Evolutionary conservation across 2,888 invertebrate species (phyloP).

Genomic region (Halictus ligatus): DNA sequence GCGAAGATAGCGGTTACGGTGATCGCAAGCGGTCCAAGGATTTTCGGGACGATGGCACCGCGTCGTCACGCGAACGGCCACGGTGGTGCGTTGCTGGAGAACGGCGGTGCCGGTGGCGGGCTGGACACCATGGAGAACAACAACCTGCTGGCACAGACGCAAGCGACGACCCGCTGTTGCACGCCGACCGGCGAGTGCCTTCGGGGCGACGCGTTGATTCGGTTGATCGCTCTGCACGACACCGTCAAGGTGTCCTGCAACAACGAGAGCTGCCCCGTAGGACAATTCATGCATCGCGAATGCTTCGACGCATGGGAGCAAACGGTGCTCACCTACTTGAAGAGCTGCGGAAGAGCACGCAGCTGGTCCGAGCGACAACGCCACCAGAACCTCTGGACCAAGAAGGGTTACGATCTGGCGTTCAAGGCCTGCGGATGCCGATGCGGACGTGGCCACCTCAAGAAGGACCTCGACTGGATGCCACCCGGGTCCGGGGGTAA

Average conservation of each 20-base stretch:
- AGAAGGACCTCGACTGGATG: constrained; percentile 97
- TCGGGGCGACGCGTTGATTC: constrained; percentile 87
- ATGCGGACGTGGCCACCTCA: constrained; percentile 96
- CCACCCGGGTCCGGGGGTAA: constrained; percentile 88
- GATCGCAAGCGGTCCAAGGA: neutral
- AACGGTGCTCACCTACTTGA: constrained; percentile 93
- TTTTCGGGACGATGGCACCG: constrained; percentile 78
- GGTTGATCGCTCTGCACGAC: constrained; percentile 90
- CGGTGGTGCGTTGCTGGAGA: constrained; percentile 76
- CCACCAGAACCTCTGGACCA: constrained; percentile 98
- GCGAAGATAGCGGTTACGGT: neutral
- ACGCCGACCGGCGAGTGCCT: constrained; percentile 93
- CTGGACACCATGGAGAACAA: constrained; percentile 74
- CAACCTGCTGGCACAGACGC: constrained; percentile 68
- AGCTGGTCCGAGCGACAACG: constrained; percentile 98
- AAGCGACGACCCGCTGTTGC: constrained; percentile 89
- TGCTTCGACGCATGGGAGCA: constrained; percentile 98
- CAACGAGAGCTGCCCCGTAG: constrained; percentile 95
- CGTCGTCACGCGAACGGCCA: constrained; percentile 80
- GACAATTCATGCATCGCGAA: constrained; percentile 97
- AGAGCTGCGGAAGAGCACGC: constrained; percentile 95
- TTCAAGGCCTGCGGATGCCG: constrained; percentile 98
- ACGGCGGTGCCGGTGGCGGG: constrained; percentile 59
- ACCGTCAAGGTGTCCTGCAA: constrained; percentile 96
- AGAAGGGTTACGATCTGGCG: constrained; percentile 98